A percentile compares a stretch with the other conserved stretches of the same genome.
Conservation (phyloP, 37 sponge, comb jelly and placozoan genomes). For the Amphimedon queenslandica region DNA sequence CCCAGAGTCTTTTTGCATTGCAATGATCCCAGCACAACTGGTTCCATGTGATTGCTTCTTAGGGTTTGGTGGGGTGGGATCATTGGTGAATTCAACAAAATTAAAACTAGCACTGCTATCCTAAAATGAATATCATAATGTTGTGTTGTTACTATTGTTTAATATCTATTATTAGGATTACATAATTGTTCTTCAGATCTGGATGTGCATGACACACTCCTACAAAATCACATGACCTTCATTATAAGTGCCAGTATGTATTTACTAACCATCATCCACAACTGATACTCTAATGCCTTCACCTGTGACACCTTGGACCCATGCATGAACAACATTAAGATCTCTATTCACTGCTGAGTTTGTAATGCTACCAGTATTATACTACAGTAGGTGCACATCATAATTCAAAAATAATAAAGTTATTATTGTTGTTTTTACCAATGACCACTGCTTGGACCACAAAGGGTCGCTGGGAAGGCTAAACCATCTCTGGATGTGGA, state of each 20-base stretch:
- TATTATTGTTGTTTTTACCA: constrained; percentile 35
- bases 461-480: constrained; percentile 63
- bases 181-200: not conserved
- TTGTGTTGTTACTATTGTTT: too few relatives aligned
- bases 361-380: not conserved
- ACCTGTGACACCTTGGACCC: constrained; percentile 69
- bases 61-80: constrained; percentile 75
- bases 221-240: not conserved
- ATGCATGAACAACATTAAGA: constrained; percentile 14
- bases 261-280: constrained; percentile 66
- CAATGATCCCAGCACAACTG: constrained; percentile 92
- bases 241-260: too few relatives aligned
- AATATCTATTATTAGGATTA: too few relatives aligned
- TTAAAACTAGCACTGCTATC: constrained; percentile 84
- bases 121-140: too few relatives aligned
- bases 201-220: not conserved
- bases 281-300: constrained; percentile 63
- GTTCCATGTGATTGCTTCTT: constrained; percentile 88
- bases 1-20: constrained; percentile 70
- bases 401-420: not conserved
- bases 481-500: constrained; percentile 27
- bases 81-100: constrained; percentile 51
- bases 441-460: constrained; percentile 65
- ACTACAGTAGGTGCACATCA: not conserved
- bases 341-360: not conserved